These are phyloP conservation scores for Amphipyra tragopoginis DNA, from an alignment of 2,888 invertebrate species.

Conservation along the genomic window DNA sequence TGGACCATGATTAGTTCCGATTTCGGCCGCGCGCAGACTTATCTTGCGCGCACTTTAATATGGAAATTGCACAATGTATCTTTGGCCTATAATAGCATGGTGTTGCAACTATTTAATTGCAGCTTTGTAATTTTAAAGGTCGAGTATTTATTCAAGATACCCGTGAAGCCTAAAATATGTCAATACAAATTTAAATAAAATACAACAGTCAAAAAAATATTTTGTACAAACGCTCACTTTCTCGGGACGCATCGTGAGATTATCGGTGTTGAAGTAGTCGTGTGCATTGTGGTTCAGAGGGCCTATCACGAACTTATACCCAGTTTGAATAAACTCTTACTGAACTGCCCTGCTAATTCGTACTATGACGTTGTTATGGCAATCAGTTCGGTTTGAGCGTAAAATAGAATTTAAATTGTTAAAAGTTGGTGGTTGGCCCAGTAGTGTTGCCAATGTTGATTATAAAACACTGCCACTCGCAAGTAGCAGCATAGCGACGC, in stretches of 20 bases:
- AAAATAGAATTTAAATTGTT: conserved; percentile 2
- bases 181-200: conserved; percentile 3
- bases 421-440: conserved; percentile 23
- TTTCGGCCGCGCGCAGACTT: no score
- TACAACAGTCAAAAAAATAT: conserved; percentile 10
- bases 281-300: conserved; percentile 42
- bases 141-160: conserved; percentile 1
- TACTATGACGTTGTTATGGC: no score
- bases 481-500: conserved; percentile 50
- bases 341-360: background rate
- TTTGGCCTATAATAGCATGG: conserved; percentile 14
- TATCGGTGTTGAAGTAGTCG: conserved; percentile 42
- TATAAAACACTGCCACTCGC: conserved; percentile 53
- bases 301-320: conserved; percentile 17
- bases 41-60: no score
- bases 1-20: no score
- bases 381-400: background rate
- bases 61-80: conserved; percentile 5
- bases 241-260: conserved; percentile 31
- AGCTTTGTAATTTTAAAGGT: conserved; percentile 15
- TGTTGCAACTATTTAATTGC: conserved; percentile 15
- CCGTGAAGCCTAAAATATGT: conserved; percentile 16
- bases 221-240: conserved; percentile 45
- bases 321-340: background rate
- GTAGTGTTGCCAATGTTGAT: conserved; percentile 51